Evolutionary conservation across 2,888 invertebrate genomes (phyloP).

Genomic region (Amphipoea lucens): DNA sequence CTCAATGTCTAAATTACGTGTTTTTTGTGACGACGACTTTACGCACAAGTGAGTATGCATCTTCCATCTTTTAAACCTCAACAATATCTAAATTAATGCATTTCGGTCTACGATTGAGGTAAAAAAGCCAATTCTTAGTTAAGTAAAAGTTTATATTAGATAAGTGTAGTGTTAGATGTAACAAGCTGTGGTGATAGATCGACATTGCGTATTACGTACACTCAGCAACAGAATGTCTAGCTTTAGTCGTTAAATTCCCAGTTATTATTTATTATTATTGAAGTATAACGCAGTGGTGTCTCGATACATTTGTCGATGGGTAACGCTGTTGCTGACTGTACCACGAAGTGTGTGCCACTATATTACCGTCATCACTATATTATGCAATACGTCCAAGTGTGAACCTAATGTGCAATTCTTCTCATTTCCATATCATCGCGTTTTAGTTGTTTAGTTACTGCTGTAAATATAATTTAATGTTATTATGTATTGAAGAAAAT

Average conservation of each 20-base stretch:
- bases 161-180: constrained; percentile 85
- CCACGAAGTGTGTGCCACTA: constrained; percentile 73
- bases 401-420: constrained; percentile 89
- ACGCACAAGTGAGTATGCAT: constrained; percentile 82
- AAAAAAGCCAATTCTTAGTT: constrained; percentile 87
- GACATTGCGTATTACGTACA: constrained; percentile 77
- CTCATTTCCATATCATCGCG: constrained; percentile 88
- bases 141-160: constrained; percentile 85
- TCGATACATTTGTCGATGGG: constrained; percentile 44
- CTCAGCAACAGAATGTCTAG: constrained; percentile 73
- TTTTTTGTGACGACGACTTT: constrained; percentile 72
- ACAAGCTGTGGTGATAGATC: constrained; percentile 79
- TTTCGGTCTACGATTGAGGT: constrained; percentile 79
- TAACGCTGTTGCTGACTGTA: constrained; percentile 66
- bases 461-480: constrained; percentile 89
- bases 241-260: constrained; percentile 49
- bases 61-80: constrained; percentile 78
- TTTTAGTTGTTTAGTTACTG: constrained; percentile 87
- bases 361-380: constrained; percentile 75
- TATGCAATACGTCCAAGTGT: constrained; percentile 87
- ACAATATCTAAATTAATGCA: constrained; percentile 69
- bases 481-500: constrained; percentile 74
- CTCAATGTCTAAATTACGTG: constrained; percentile 71
- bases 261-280: constrained; percentile 62
- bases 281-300: constrained; percentile 36